Evolutionary conservation across 2,113 vertebrate genomes (phyloP).

Genomic region (Corynorhinus townsendii): DNA sequence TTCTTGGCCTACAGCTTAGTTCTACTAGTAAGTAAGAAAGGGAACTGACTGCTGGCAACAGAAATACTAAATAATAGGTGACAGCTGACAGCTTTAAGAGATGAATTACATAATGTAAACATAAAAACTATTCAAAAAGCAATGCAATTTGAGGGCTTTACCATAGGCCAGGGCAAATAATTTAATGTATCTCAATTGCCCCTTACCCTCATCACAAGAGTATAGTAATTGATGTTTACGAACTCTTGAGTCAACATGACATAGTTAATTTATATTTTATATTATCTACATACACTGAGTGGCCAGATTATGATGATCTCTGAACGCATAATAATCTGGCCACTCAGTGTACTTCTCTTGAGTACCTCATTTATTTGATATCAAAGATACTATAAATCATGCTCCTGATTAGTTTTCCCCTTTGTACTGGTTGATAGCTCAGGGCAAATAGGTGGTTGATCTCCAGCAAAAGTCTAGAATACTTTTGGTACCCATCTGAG

Average conservation of each 20-base stretch:
- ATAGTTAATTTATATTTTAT: background rate
- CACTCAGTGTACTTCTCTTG: too few species aligned
- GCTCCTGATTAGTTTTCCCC: too few species aligned
- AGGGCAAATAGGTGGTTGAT: too few species aligned
- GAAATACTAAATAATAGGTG: background rate
- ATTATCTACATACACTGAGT: background rate
- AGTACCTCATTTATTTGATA: too few species aligned
- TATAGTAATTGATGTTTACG: background rate
- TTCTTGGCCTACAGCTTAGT: background rate
- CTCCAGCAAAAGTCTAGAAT: too few species aligned
- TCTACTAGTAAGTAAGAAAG: constrained; percentile 11
- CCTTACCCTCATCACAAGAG: background rate
- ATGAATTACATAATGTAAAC: background rate
- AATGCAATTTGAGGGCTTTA: background rate
- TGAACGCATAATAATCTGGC: too few species aligned
- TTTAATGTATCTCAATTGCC: background rate
- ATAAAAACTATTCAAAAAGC: constrained; percentile 20
- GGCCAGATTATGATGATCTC: too few species aligned
- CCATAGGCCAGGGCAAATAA: background rate
- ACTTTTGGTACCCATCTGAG: too few species aligned
- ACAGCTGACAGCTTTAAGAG: background rate
- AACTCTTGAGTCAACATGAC: background rate
- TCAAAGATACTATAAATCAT: too few species aligned
- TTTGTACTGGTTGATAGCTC: too few species aligned
- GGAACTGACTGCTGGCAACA: background rate